Base-by-base conservation (phyloP, 1,140 invertebrate genomes). In the Teleogryllus occipitalis region DNA sequence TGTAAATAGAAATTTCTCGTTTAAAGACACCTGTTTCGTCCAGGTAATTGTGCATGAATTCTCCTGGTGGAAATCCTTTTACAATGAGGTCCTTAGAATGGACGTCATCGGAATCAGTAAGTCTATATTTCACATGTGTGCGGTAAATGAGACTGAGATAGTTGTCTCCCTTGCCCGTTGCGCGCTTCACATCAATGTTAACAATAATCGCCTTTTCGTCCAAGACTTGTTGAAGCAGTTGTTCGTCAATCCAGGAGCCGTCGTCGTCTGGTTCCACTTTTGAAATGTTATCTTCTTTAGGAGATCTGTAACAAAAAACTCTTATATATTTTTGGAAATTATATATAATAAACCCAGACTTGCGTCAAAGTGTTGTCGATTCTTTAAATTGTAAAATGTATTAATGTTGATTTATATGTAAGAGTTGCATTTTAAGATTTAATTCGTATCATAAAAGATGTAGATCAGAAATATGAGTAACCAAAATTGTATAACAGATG, bases 81-180 rank as follows among this genome's bases (percentile, higher is more conserved):
- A 78, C 27, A 10, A 78, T 73, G n/a, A 78, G 54, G 54, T 39
- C 8, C 10, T 18, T 65, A 2, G 0, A 15, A n/a, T 72, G 48
- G 27, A 18, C 7, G 18, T 22, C 65, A 8, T 77, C 46, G 10
- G 54, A 65, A 0, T 65, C 54, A 7, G 10, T 1, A 14, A 18
- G 22, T 2, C 7, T 74, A 8, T 7, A 78, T n/a, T 78, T 18
- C 10, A 78, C 78, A 8, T 8, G 7, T 7, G 54, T 48, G n/a
- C 81, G 49, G 10, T 65, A 80, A 12, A 81, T 48, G 8, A 47
- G 48, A 49, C 79, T 81, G 15, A 78, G 73, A n/a, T 76, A 81
- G 74, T 81, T 80, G 15, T 80, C 75, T 0, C 81, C 81, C 76
- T 39, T 47, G 8, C 18, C 47, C 8, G 80, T 77, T 22, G 81